Percentiles rank a stretch among this genome's conserved stretches.
phyloP scores from a whole-genome alignment of 2,888 invertebrate species.

The Arrhopalites spinosus region DNA sequence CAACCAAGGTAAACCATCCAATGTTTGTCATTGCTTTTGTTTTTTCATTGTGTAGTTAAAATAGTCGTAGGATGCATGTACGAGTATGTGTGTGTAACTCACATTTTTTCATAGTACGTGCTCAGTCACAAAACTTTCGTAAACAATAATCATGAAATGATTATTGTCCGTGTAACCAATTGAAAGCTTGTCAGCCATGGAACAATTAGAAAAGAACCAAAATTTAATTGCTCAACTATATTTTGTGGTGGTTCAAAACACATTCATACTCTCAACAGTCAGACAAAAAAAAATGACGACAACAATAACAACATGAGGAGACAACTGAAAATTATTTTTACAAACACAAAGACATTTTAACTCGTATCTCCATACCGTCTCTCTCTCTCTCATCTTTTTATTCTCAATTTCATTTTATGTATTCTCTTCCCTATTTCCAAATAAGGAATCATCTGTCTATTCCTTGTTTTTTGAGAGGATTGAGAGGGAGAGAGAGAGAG shows the following conservation, averaged over 20 bases:
- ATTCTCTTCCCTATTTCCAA: conserved; percentile 34
- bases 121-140: background rate
- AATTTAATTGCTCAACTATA: conserved; percentile 7
- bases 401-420: conserved; percentile 9
- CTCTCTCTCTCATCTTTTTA: background rate
- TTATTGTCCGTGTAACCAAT: background rate
- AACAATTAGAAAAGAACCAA: conserved; percentile 7
- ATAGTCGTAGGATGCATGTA: background rate
- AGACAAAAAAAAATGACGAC: background rate
- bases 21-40: background rate
- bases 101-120: too few relatives aligned
- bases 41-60: background rate
- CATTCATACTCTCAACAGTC: background rate
- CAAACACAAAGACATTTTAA: background rate
- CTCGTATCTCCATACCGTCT: background rate
- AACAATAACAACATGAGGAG: background rate
- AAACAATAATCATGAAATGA: background rate
- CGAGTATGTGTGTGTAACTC: background rate
- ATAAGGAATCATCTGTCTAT: conserved; percentile 21
- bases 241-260: background rate
- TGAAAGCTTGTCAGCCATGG: background rate
- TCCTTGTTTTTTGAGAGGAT: background rate
- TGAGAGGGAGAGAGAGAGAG: background rate
- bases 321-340: background rate
- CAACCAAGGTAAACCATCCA: conserved; percentile 51